phyloP scores from a whole-genome alignment of 2,888 invertebrate genomes.

The Galerucella pusilla region DNA sequence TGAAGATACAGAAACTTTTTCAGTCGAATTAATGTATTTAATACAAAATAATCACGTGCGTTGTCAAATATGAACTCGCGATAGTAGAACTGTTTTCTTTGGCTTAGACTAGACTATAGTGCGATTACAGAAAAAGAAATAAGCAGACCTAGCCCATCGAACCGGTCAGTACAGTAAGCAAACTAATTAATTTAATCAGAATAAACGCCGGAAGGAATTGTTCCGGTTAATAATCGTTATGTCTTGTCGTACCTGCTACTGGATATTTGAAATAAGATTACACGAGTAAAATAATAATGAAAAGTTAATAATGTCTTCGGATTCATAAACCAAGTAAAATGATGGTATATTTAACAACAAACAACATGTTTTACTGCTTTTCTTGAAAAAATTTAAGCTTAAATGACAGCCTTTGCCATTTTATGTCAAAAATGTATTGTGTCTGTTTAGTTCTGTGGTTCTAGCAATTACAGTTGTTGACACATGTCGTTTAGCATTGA shows the following conservation, averaged over 20 bases:
- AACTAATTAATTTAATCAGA: conserved; percentile 47
- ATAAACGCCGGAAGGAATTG: conserved; percentile 52
- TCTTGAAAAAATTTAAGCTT: too few relatives aligned
- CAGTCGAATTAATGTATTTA: too few relatives aligned
- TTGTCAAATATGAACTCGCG: too few relatives aligned
- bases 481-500: too few relatives aligned
- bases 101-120: neutral
- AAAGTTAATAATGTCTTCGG: neutral
- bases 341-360: neutral
- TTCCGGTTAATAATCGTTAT: conserved; percentile 40
- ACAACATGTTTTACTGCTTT: too few relatives aligned
- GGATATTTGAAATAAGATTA: conserved; percentile 8
- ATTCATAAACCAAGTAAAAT: neutral
- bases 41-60: too few relatives aligned
- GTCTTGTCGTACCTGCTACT: conserved; percentile 24
- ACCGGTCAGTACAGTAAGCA: conserved; percentile 34
- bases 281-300: neutral
- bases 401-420: too few relatives aligned
- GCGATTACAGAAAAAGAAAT: conserved; percentile 5
- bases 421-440: too few relatives aligned
- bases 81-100: neutral
- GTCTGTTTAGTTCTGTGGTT: too few relatives aligned
- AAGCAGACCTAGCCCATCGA: conserved; percentile 50
- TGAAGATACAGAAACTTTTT: too few relatives aligned
- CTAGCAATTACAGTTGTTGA: too few relatives aligned